Percentiles rank a stretch among this genome's conserved stretches.
Evolutionary conservation across 2,888 invertebrate genomes (phyloP).

Genomic region (Poecilus cupreus): DNA sequence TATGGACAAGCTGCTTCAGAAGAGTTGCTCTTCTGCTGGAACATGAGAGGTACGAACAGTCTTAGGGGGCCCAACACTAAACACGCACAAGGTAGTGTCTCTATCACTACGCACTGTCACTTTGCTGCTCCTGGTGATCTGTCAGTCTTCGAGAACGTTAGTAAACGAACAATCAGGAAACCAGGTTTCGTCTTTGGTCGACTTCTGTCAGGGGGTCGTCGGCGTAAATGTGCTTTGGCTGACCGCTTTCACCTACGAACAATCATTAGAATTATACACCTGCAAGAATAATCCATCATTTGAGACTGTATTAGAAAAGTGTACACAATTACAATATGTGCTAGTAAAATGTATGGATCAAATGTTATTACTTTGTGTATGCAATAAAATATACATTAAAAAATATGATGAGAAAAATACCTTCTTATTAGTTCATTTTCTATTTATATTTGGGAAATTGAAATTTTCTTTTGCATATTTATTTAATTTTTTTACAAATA

Average conservation of each 20-base stretch:
- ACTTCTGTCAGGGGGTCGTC: slow-evolving; percentile 53
- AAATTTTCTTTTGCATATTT: too few species aligned
- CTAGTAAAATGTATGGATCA: too few species aligned
- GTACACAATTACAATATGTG: too few species aligned
- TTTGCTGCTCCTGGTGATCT: not conserved
- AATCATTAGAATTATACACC: too few species aligned
- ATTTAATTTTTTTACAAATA: too few species aligned
- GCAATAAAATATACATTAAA: too few species aligned
- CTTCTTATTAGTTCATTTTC: too few species aligned
- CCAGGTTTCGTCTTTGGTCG: slow-evolving; percentile 63
- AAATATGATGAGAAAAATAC: too few species aligned
- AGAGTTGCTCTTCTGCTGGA: not conserved
- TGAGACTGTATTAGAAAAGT: too few species aligned
- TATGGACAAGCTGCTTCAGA: slow-evolving; percentile 7
- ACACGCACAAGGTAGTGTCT: not conserved
- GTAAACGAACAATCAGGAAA: slow-evolving; percentile 65
- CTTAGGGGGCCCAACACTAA: not conserved
- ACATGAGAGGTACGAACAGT: not conserved
- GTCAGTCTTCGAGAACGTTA: slow-evolving; percentile 40
- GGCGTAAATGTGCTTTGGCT: slow-evolving; percentile 51
- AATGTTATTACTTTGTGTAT: too few species aligned
- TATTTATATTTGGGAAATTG: too few species aligned
- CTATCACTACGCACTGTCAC: not conserved
- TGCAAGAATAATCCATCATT: too few species aligned
- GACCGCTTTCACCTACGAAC: slow-evolving; percentile 34